A percentile compares a stretch with the other conserved stretches of the same genome.
phyloP scores from a whole-genome alignment of 1,140 invertebrate species.

The Rhagoletis zephyria region DNA sequence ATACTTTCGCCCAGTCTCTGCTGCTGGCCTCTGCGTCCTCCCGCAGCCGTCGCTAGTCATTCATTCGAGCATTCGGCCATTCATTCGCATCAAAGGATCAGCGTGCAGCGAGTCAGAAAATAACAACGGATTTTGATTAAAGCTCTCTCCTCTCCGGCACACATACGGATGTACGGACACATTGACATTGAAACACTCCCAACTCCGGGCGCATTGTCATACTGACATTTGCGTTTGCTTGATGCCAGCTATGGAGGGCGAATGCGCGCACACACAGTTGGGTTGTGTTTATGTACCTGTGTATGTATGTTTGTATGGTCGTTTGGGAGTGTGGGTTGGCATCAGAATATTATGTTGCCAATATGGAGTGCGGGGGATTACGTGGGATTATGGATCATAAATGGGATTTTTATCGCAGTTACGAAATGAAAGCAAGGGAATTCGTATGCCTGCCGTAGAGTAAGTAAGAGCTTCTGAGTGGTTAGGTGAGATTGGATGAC shows the following conservation, averaged over 20 bases:
- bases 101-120: slow-evolving; percentile 74
- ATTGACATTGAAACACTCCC: background rate
- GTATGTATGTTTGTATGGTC: background rate
- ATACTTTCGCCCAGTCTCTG: background rate
- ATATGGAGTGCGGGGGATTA: slow-evolving; percentile 66
- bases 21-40: slow-evolving; percentile 6
- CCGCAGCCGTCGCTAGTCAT: slow-evolving; percentile 57
- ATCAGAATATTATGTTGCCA: slow-evolving; percentile 67
- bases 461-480: background rate
- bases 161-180: background rate
- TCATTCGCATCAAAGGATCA: slow-evolving; percentile 74
- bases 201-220: slow-evolving; percentile 17
- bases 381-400: slow-evolving; percentile 73
- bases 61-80: slow-evolving; percentile 60
- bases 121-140: slow-evolving; percentile 75
- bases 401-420: slow-evolving; percentile 68
- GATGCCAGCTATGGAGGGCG: background rate
- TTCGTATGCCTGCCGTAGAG: background rate
- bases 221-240: slow-evolving; percentile 16
- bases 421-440: slow-evolving; percentile 44
- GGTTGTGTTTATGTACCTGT: background rate
- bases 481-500: slow-evolving; percentile 6
- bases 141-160: slow-evolving; percentile 63
- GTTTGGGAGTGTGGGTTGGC: background rate
- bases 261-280: background rate